Evolutionary conservation across 2,888 invertebrate genomes (phyloP), one percentile per base, ranked within the genome.

Genomic region (Chromoteleia sp.): DNA sequence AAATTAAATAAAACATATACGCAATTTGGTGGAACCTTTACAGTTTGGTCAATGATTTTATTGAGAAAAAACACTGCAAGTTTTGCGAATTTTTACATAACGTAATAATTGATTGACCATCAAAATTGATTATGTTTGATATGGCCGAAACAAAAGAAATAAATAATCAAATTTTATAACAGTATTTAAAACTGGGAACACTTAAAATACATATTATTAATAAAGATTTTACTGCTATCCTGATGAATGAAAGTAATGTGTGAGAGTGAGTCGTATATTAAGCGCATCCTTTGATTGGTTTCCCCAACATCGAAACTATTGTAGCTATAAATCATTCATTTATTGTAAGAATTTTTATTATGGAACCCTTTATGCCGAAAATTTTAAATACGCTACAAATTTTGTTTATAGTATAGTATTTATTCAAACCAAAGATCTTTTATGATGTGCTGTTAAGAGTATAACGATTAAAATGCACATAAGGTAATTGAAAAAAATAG

Each of bases 51-150:
- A n/a, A n/a, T n/a, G n/a, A n/a, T n/a, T n/a, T n/a, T n/a, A n/a
- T n/a, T n/a, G n/a, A n/a, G n/a, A n/a, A n/a, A n/a, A n/a, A n/a
- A n/a, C n/a, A n/a, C n/a, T n/a, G n/a, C n/a, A n/a, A n/a, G n/a
- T n/a, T n/a, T n/a, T n/a, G n/a, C n/a, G n/a, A n/a, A n/a, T n/a
- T n/a, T n/a, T n/a, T n/a, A n/a, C n/a, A n/a, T n/a, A n/a, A n/a
- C n/a, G n/a, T n/a, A n/a, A n/a, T 52, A 52, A 65, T 65, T 65
- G 65, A 65, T 65, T 39, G 52, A 39, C 33, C 52, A 65, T 65
- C 15, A 52, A 63, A 30, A 33, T 36, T 17, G 15, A 48, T 36
- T 8, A 48, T 36, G 14, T 21, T 63, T 21, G 48, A 63, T 30
- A 45, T 6, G 19, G 6, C 21, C 14, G 17, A 50, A 50, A 65